phyloP scores from a whole-genome alignment of 2,113 vertebrate species.

The Cichladusa arquata region DNA sequence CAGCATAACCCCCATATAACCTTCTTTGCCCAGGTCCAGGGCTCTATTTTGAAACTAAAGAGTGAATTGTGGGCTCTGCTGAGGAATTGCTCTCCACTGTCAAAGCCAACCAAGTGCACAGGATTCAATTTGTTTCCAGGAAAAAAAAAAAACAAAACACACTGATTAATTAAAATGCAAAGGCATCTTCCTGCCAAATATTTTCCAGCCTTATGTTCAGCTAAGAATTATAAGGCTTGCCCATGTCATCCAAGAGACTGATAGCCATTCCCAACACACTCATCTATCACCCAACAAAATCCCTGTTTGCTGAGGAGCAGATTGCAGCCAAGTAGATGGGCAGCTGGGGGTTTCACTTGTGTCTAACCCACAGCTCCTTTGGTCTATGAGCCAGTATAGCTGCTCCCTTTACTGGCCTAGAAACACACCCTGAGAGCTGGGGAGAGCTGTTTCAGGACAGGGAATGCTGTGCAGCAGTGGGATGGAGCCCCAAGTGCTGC shows the following conservation, averaged over 20 bases:
- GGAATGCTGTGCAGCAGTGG: accelerated
- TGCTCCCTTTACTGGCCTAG: neutral
- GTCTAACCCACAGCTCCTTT: neutral
- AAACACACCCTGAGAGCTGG: neutral
- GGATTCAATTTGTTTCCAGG: neutral
- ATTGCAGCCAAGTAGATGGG: neutral
- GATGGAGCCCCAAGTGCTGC: neutral
- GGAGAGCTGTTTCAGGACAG: neutral
- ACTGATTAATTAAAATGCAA: constrained; percentile 44
- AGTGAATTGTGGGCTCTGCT: neutral
- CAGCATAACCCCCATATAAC: neutral
- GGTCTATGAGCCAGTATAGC: neutral
- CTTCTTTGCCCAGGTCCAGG: neutral
- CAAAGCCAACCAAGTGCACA: neutral
- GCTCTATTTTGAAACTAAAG: neutral
- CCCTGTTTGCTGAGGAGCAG: neutral
- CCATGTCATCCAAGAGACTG: neutral
- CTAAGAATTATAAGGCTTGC: neutral
- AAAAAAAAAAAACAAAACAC: neutral
- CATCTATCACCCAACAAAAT: neutral
- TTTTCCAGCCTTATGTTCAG: constrained; percentile 49
- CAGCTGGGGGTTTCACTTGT: neutral
- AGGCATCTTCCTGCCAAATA: constrained; percentile 29
- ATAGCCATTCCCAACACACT: neutral
- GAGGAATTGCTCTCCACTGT: neutral